These are phyloP conservation scores for Pocillopora verrucosa DNA, from an alignment of 64 coral and sea anemone species.

Conservation along the genomic window DNA sequence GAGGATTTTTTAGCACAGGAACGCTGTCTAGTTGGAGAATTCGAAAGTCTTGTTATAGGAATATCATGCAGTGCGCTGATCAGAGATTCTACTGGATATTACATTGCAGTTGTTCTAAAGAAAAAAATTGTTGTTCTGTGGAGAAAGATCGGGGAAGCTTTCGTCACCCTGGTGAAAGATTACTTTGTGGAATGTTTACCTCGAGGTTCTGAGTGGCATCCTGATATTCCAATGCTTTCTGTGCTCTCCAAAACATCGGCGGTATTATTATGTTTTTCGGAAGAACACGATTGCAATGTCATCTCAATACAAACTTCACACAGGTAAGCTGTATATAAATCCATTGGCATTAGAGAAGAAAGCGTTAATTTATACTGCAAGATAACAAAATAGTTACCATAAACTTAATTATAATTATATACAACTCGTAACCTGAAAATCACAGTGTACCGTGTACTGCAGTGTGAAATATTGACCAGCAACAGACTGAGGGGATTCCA, in stretches of 20 bases:
- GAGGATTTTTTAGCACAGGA: background rate
- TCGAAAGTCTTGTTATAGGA: slow-evolving; percentile 13
- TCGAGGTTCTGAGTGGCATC: slow-evolving; percentile 19
- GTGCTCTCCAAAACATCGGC: slow-evolving; percentile 17
- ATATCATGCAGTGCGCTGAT: background rate
- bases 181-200: background rate
- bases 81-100: background rate
- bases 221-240: background rate
- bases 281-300: slow-evolving; percentile 8
- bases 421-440: no score
- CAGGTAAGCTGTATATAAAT: background rate
- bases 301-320: slow-evolving; percentile 18
- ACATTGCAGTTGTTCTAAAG: slow-evolving; percentile 11
- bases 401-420: no score
- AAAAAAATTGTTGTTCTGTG: slow-evolving; percentile 30
- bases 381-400: no score
- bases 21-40: slow-evolving; percentile 24
- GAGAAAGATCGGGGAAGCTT: background rate
- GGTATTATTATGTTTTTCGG: background rate
- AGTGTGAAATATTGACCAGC: no score
- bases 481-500: no score
- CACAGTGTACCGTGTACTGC: no score
- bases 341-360: no score
- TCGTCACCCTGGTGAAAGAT: background rate
- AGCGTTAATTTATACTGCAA: no score